A percentile compares a stretch with the other conserved stretches of the same genome.
Conservation (phyloP, 2,113 vertebrate species). For the Leucopsar rothschildi region DNA sequence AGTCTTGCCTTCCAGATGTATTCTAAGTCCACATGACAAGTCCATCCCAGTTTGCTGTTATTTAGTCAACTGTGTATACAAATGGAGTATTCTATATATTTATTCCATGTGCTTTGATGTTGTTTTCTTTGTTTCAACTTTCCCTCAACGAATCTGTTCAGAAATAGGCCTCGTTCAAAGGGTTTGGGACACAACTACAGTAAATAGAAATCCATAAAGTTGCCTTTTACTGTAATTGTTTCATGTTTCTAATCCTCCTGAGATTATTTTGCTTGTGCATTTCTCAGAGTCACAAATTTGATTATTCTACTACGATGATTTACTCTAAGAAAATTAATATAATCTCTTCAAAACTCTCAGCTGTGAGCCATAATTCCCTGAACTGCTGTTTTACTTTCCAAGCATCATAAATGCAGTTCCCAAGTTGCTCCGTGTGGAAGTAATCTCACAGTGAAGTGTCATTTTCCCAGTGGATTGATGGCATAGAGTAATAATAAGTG, state of each 20-base stretch:
- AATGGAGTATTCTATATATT: neutral
- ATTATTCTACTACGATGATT: neutral
- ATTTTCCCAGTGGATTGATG: neutral
- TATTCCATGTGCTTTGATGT: neutral
- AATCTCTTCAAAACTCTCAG: neutral
- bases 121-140: neutral
- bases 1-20: neutral
- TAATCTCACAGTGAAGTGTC: neutral
- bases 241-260: neutral
- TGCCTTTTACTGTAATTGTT: neutral
- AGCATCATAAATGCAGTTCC: neutral
- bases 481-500: neutral
- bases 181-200: neutral
- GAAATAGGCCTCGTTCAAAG: neutral
- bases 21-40: neutral
- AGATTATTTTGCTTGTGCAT: neutral
- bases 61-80: neutral
- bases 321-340: neutral
- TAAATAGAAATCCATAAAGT: neutral
- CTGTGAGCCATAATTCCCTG: neutral
- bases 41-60: neutral
- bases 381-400: neutral
- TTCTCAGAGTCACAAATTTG: neutral
- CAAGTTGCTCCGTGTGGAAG: neutral
- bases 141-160: neutral